Percentiles rank a stretch among this genome's conserved stretches.
phyloP scores from a whole-genome alignment of 2,113 vertebrate genomes.

The Garra rufa region DNA sequence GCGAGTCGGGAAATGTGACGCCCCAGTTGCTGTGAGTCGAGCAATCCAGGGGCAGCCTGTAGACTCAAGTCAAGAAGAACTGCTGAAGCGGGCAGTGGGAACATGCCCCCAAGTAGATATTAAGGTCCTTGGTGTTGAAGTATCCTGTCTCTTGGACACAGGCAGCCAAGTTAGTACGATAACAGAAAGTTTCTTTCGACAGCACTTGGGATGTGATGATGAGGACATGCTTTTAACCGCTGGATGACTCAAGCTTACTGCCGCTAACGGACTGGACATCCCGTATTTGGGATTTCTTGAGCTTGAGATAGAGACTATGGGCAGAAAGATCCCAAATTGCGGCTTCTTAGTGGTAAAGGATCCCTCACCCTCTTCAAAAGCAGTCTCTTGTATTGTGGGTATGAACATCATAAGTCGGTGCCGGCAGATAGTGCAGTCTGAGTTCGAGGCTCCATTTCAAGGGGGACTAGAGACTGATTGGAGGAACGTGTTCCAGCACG shows the following conservation, averaged over 20 bases:
- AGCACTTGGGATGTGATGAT: constrained; percentile 1
- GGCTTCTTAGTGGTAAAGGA: no score
- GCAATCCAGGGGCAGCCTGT: not conserved
- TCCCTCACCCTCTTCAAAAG: no score
- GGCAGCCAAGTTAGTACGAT: constrained; percentile 1
- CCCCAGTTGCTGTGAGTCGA: not conserved
- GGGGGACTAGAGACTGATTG: not conserved
- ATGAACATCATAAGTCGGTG: constrained; percentile 3
- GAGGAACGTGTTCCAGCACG: not conserved
- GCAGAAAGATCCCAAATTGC: no score
- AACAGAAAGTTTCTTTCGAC: not conserved
- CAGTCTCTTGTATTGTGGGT: not conserved
- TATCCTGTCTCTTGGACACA: not conserved
- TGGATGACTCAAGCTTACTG: no score
- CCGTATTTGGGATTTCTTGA: no score
- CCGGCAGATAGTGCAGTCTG: constrained; percentile 16
- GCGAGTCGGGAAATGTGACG: not conserved
- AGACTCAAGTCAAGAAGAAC: not conserved
- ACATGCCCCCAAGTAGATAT: constrained; percentile 3
- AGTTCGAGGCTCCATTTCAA: not conserved
- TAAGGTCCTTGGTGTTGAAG: not conserved
- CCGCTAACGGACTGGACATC: no score
- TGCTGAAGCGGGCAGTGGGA: not conserved
- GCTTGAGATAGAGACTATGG: no score
- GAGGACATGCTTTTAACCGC: no score